Evolutionary conservation across 1,140 invertebrate species (phyloP), one percentile per base, ranked within the genome.

Genomic region (Drosophila santomea): DNA sequence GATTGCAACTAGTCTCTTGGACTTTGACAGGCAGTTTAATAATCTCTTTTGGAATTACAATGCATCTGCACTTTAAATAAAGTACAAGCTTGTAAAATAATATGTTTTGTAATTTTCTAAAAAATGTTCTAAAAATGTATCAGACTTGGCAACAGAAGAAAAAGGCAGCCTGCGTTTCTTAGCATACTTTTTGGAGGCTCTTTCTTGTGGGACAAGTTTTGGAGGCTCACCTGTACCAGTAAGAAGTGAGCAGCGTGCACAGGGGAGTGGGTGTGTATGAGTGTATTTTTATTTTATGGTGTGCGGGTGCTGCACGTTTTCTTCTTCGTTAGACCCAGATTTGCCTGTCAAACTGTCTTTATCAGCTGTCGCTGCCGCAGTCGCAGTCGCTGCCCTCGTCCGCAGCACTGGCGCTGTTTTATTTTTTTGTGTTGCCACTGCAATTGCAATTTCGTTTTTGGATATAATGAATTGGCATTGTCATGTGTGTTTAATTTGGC

Each of bases 381-480:
- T 41, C 64, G 17, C 28, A 35, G 45, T 36, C 38, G 8, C 23
- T 41, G 38, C 50, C 3, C 12, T 15, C 50, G 12, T 4, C 8
- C 12, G 17, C 60, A 36, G 72, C 35, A 10, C 32, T 43, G 47
- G 17, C 11, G 1, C 10, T 11, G 17, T 20, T 20, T 12, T 20
- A 10, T 20, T 45, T 45, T 20, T 20, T 45, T 4, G 14, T 28
- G 39, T 67, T 45, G 50, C 63, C 8, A 35, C 15, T 55, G 62
- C 52, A 59, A 67, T 80, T 74, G 57, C 59, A 73, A 55, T 58
- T 76, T 61, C 48, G 39, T 45, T 63, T 72, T 73, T 28, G 66
- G 78, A 50, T 61, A 81, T 82, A 78, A 85, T 85, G 61, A 88
- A 85, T 85, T 82, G 82, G 62, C 58, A 78, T 75, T 78, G 78